Evolutionary conservation across 1,140 invertebrate species (phyloP).

Genomic region (Platyura marginata): DNA sequence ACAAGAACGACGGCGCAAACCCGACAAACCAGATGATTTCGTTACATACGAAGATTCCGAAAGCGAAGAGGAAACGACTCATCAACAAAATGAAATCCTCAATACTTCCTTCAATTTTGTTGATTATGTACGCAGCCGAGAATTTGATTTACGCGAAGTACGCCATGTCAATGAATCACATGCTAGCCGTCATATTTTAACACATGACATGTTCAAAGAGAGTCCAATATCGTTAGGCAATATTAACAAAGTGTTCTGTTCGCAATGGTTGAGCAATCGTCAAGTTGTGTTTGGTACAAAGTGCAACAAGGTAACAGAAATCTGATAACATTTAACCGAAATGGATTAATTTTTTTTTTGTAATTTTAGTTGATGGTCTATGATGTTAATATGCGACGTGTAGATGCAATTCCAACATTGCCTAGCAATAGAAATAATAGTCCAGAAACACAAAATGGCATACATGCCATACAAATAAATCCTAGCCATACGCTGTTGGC

Average conservation of each 20-base stretch:
- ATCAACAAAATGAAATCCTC: constrained; percentile 47
- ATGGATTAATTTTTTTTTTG: neutral
- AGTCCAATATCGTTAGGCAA: constrained; percentile 61
- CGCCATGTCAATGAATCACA: constrained; percentile 56
- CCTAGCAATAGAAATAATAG: constrained; percentile 29
- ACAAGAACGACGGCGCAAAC: constrained; percentile 52
- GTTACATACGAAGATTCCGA: constrained; percentile 73
- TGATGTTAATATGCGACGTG: constrained; percentile 54
- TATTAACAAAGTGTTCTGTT: constrained; percentile 93
- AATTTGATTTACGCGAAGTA: constrained; percentile 45
- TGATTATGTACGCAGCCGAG: constrained; percentile 60
- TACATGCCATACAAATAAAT: constrained; percentile 87
- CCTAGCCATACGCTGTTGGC: constrained; percentile 78
- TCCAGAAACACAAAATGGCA: constrained; percentile 62
- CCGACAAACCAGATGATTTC: constrained; percentile 76
- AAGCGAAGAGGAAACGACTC: constrained; percentile 56
- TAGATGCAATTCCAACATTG: constrained; percentile 74
- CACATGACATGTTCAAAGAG: constrained; percentile 75
- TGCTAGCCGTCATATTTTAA: constrained; percentile 67
- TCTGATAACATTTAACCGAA: constrained; percentile 9
- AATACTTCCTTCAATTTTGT: constrained; percentile 70
- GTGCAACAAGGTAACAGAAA: constrained; percentile 91
- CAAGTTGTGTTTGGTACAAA: constrained; percentile 93
- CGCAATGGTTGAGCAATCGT: constrained; percentile 85
- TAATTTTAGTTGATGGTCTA: constrained; percentile 56